Conservation (phyloP, 2,797 vertebrate genomes). For the Falco columbarius region DNA sequence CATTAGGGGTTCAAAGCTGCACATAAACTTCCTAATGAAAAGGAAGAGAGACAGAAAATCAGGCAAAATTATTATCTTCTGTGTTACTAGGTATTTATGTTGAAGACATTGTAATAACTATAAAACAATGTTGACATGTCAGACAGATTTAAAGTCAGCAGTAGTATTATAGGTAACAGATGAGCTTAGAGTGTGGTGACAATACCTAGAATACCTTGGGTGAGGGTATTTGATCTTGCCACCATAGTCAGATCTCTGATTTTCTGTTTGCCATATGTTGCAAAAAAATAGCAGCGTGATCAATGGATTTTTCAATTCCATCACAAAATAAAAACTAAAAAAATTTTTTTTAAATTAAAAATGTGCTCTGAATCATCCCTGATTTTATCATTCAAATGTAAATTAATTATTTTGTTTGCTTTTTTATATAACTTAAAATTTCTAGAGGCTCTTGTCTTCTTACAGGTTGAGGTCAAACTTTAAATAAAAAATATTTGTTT, state of each 20-base stretch:
- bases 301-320: background rate
- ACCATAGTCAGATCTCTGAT: background rate
- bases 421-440: background rate
- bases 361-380: background rate
- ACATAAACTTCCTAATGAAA: too few species aligned
- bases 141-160: background rate
- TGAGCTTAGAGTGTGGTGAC: background rate
- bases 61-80: too few species aligned
- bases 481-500: background rate
- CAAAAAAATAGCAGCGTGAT: background rate
- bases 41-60: too few species aligned
- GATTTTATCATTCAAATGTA: background rate
- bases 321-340: background rate
- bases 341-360: background rate
- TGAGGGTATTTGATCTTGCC: background rate
- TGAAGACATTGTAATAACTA: background rate
- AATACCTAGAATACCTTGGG: background rate
- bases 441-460: background rate
- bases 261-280: background rate
- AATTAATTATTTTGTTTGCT: background rate
- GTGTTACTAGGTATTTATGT: background rate
- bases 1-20: background rate
- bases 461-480: background rate
- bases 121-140: background rate
- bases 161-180: background rate